phyloP scores from a whole-genome alignment of 2,113 vertebrate species.

The Leucopsar rothschildi region DNA sequence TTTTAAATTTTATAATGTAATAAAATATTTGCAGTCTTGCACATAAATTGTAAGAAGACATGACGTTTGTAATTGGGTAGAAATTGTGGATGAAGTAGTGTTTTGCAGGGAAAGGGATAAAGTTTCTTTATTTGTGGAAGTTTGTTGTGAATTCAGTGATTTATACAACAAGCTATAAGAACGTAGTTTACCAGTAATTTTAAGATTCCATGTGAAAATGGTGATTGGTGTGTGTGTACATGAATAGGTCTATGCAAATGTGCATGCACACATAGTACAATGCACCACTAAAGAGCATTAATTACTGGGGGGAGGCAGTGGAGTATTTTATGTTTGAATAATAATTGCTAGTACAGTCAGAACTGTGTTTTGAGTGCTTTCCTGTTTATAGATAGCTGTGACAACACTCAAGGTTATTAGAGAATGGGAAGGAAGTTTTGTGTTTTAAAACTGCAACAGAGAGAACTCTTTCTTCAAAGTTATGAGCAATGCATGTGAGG shows the following conservation, averaged over 20 bases:
- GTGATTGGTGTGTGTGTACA: accelerated
- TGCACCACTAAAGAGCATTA: background rate
- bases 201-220: background rate
- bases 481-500: accelerated
- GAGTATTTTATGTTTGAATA: background rate
- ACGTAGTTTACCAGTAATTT: background rate
- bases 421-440: background rate
- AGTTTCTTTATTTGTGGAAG: background rate
- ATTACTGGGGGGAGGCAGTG: background rate
- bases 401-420: background rate
- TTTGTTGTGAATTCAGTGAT: background rate
- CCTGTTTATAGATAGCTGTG: background rate
- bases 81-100: background rate
- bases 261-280: accelerated
- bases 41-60: background rate
- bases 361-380: background rate
- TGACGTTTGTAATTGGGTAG: accelerated
- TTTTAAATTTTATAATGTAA: background rate
- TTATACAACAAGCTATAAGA: background rate
- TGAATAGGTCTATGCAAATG: background rate
- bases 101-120: background rate
- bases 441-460: background rate
- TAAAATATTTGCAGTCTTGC: background rate
- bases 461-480: background rate
- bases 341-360: background rate